A percentile compares a stretch with the other conserved stretches of the same genome.
These are phyloP conservation scores for Dolichoris vasculosae DNA, from an alignment of 1,140 invertebrate genomes.

Conservation along the genomic window DNA sequence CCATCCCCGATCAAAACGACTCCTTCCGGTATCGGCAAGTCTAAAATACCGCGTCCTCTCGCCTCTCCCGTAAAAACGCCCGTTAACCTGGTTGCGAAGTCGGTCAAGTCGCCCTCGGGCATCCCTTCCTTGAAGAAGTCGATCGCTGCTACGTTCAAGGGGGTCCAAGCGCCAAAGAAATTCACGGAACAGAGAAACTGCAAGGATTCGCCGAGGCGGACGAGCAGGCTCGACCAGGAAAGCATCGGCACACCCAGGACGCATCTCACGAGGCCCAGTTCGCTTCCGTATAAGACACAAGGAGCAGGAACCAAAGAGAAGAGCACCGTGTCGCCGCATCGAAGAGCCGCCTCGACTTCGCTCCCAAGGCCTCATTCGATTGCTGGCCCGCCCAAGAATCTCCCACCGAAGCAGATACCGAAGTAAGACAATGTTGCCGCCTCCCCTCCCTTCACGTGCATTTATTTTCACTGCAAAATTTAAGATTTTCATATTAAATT, in stretches of 20 bases:
- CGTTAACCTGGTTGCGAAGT: constrained; percentile 58
- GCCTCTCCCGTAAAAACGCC: constrained; percentile 78
- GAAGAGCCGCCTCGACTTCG: constrained; percentile 80
- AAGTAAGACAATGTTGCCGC: constrained; percentile 69
- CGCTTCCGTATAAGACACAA: constrained; percentile 78
- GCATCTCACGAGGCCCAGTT: constrained; percentile 76
- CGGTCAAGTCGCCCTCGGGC: constrained; percentile 63
- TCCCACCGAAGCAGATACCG: constrained; percentile 64
- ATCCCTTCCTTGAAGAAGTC: constrained; percentile 68
- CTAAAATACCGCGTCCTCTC: constrained; percentile 83
- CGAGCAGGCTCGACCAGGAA: constrained; percentile 78
- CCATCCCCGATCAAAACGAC: constrained; percentile 72
- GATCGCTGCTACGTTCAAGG: not conserved
- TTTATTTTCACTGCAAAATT: no score
- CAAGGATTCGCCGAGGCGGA: constrained; percentile 67
- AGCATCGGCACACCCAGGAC: constrained; percentile 65
- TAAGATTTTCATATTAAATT: constrained; percentile 41
- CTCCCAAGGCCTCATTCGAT: constrained; percentile 72
- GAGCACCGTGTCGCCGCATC: constrained; percentile 74
- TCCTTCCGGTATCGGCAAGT: constrained; percentile 72
- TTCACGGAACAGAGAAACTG: constrained; percentile 53
- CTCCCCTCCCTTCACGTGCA: no score
- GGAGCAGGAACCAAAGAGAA: constrained; percentile 70
- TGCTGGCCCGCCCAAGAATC: constrained; percentile 61
- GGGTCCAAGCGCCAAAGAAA: constrained; percentile 56